Base-by-base conservation (phyloP, 2,888 invertebrate species). In the Melikaiella ostensackeni region DNA sequence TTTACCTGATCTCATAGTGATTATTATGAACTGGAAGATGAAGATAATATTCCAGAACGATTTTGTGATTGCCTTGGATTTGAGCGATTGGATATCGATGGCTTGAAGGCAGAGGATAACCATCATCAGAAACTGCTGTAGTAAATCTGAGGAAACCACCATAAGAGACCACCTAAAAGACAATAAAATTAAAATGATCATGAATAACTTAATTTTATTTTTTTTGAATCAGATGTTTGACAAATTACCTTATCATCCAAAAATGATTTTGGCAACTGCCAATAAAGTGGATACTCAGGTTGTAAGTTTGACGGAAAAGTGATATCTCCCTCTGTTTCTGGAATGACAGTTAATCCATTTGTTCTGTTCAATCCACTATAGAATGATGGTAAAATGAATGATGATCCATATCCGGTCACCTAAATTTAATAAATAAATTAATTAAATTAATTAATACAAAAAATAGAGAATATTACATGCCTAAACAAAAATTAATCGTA, bases 111-210 rank as follows among this genome's bases (percentile, higher is more conserved):
- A 94, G 93, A 0, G 93, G 93, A 16, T 91, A 91, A 6, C 94
- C 94, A 63, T 95, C 95, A 81, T 95, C 95, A 75, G 95, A 94
- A 81, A 92, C 90, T 3, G 79, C 80, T 0, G 96, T 94, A 1
- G 94, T 93, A 90, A 98, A 98, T 81, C 96, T 93, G 70, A 99
- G 92, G 81, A 95, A 95, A 6, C 99, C 99, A 35, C 98, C 98
- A 91, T 99, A 99, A 30, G 98, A 98, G 80, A 96, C 94, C 21
- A 97, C 95, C 90, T 96, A 93, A 2, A 59, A 77, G 21, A 16
- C 1, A 70, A 76, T 33, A 46, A 33, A 73, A 33, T 57, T 21
- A 57, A 75, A 42, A 42, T 13, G 1, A 13, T 4, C 4, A 42
- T 4, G 9, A 42, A 42, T 4, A 42, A 42, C 16, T 16, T 42